These are phyloP conservation scores for Heliocidaris tuberculata DNA, from an alignment of 35 echinoderm and acorn worm species.

Conservation along the genomic window DNA sequence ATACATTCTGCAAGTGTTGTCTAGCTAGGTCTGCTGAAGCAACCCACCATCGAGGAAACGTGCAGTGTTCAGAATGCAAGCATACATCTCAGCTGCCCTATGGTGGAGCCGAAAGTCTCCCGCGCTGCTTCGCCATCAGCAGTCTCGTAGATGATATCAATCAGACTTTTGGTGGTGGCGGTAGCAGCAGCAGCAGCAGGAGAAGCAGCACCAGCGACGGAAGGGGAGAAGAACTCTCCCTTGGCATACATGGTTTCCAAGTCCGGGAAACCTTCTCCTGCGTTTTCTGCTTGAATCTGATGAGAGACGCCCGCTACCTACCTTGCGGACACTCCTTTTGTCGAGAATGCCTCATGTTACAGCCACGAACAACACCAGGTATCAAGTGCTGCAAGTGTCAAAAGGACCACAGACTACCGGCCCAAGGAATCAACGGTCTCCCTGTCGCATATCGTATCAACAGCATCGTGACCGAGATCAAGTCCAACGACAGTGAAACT, in stretches of 20 bases:
- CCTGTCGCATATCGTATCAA: conserved; percentile 7
- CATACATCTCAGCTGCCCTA: not conserved
- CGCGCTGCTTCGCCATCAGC: conserved; percentile 19
- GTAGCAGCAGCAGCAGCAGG: not conserved
- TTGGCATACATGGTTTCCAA: conserved; percentile 13
- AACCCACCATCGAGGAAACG: not conserved
- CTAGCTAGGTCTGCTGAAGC: not conserved
- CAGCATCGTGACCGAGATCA: conserved; percentile 23
- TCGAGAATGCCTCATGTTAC: not conserved
- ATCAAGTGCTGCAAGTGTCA: conserved; percentile 28
- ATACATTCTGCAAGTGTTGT: conserved; percentile 21
- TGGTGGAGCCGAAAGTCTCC: not conserved
- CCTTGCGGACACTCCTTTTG: conserved; percentile 30
- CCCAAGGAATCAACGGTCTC: not conserved
- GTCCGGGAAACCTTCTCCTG: conserved; percentile 21
- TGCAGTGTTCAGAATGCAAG: conserved; percentile 18
- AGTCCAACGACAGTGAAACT: not conserved
- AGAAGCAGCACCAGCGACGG: not conserved
- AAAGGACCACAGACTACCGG: not conserved
- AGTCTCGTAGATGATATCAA: conserved; percentile 25
- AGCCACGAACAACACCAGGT: not conserved
- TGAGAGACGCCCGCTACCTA: conserved; percentile 27
- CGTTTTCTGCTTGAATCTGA: not conserved
- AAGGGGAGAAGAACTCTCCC: not conserved
- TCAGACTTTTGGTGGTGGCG: not conserved